Evolutionary conservation across 2,797 vertebrate genomes (phyloP), one percentile per base, ranked within the genome.

Genomic region (Tauraco hartlaubi): DNA sequence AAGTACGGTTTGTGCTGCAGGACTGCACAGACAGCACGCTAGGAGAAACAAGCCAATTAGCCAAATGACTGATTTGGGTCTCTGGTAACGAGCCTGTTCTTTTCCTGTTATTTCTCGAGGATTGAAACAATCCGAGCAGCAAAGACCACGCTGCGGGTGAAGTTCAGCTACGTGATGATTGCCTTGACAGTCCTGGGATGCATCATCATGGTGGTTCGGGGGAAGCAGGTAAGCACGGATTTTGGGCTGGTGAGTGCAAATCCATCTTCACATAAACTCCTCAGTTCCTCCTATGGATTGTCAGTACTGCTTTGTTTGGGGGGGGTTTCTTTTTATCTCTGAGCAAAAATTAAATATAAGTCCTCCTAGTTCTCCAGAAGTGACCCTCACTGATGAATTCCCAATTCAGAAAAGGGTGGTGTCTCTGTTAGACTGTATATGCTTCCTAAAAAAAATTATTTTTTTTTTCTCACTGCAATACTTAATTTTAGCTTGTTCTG

Each of bases 81-180:
- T 88, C 41, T 76, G 41, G 25, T 75, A 82, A 71, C 3, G 12
- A 76, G 4, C 77, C 41, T 74, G 39, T 68, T 91, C 22, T 86
- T 83, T 43, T 66, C 8, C 63, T 52, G 48, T 80, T 80, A 12
- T 59, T 73, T 94, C 33, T 89, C 74, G 77, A 99, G 99, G 96
- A 98, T 97, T 92, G 99, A 99, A 72, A 98, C 98, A 97, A 94
- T 99, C 20, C 98, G 99, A 71, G 97, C 97, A 62, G 99, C 99
- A 9, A 99, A 98, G 93, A 99, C 98, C 97, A 99, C 88, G 78
- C 11, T 99, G 28, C 97, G 99, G 61, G 98, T 99, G 91, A 99
- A 98, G 97, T 81, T 93, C 67, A 98, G 99, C 97, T 99, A 99
- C 7, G 0, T 97, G 9, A 99, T 99, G 99, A 99, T 99, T 5